A percentile compares a stretch with the other conserved stretches of the same genome.
phyloP scores from a whole-genome alignment of 2,113 vertebrate species.

The Rhynchomys soricoides region DNA sequence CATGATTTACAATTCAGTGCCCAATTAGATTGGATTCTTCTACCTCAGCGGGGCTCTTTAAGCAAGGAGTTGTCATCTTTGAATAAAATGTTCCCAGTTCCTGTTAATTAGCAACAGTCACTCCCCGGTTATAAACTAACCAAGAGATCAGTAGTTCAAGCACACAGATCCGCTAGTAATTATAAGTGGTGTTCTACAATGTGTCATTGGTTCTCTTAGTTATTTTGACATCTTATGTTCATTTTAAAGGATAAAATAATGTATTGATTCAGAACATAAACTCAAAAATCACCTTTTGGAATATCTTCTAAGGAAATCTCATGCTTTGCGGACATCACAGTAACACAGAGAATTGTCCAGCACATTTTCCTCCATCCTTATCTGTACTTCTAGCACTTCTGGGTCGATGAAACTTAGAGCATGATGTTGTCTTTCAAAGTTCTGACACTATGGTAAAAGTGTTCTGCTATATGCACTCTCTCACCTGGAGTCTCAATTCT shows the following conservation, averaged over 20 bases:
- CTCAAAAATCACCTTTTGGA: neutral
- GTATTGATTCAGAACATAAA: neutral
- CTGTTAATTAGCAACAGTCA: neutral
- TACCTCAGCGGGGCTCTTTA: neutral
- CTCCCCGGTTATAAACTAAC: neutral
- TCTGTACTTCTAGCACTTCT: neutral
- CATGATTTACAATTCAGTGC: neutral
- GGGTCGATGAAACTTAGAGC: accelerated
- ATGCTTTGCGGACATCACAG: neutral
- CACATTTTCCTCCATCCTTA: neutral
- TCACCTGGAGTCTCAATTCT: neutral
- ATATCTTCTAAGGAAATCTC: neutral
- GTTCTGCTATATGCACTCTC: neutral
- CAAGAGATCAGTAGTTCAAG: neutral
- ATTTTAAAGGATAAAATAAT: neutral
- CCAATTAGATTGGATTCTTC: neutral
- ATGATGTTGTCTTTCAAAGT: accelerated
- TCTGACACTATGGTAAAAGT: neutral
- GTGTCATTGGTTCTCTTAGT: neutral
- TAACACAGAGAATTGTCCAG: neutral
- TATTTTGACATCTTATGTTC: neutral
- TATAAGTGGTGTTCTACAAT: neutral
- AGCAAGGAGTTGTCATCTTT: neutral
- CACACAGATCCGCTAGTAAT: neutral
- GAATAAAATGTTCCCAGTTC: neutral